A percentile compares a stretch with the other conserved stretches of the same genome.
Conservation (phyloP, 2,797 vertebrate genomes). For the Hippocampus kuda region DNA sequence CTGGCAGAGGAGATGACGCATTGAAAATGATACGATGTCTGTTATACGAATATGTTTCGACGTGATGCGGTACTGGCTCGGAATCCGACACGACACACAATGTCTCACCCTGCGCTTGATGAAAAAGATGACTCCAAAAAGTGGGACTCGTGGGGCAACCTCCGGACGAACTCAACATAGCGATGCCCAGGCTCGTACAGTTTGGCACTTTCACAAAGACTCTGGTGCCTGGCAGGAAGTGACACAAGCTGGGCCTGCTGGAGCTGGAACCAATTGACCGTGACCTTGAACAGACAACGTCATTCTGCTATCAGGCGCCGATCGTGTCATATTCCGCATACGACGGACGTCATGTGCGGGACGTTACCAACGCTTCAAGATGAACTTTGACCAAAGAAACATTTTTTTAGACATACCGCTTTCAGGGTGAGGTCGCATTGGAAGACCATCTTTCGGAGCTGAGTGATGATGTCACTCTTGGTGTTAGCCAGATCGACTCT, state of each 20-base stretch:
- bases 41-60: too few relatives aligned
- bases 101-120: constrained; percentile 58
- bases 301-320: not conserved
- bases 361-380: too few relatives aligned
- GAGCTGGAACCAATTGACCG: constrained; percentile 96
- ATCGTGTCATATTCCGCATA: not conserved
- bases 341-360: not conserved
- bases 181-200: constrained; percentile 90
- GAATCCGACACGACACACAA: not conserved
- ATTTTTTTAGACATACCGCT: constrained; percentile 73
- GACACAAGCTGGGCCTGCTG: constrained; percentile 87
- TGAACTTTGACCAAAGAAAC: not conserved
- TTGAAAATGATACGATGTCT: not conserved
- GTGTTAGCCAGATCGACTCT: constrained; percentile 76
- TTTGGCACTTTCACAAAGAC: constrained; percentile 86
- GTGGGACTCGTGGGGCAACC: constrained; percentile 67
- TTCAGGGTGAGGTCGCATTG: constrained; percentile 97
- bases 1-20: constrained; percentile 49
- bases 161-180: constrained; percentile 84
- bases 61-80: not conserved
- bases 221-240: constrained; percentile 84
- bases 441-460: constrained; percentile 87
- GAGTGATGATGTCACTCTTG: constrained; percentile 84
- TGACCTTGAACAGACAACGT: constrained; percentile 66
- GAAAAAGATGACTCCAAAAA: constrained; percentile 45